Evolutionary conservation across 1,140 invertebrate genomes (phyloP).

Genomic region (Gyrodactylus bullatarudis): DNA sequence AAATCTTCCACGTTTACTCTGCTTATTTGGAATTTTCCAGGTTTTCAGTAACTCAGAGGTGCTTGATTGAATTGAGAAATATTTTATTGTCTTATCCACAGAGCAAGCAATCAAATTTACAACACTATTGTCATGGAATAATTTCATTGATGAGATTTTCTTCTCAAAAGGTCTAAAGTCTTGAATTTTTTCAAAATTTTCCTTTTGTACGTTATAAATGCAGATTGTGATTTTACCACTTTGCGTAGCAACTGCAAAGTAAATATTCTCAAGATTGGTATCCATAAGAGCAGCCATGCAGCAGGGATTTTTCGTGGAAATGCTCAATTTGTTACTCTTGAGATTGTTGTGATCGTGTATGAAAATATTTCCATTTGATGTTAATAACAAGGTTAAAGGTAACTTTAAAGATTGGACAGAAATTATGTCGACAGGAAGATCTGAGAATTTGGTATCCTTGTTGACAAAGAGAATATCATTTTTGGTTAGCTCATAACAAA

Average conservation of each 20-base stretch:
- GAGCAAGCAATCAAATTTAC: not conserved
- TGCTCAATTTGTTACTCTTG: not conserved
- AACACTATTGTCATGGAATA: not conserved
- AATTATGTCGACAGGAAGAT: too few relatives aligned
- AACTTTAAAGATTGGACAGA: too few relatives aligned
- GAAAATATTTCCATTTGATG: not conserved
- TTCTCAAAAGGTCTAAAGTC: not conserved
- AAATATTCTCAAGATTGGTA: not conserved
- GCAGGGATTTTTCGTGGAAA: not conserved
- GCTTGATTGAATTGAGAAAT: not conserved
- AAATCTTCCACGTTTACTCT: not conserved
- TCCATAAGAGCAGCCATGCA: not conserved
- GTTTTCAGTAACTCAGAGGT: not conserved
- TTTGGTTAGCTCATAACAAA: not conserved
- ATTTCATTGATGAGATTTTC: not conserved
- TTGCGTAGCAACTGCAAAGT: not conserved
- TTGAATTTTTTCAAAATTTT: not conserved
- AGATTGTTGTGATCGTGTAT: not conserved
- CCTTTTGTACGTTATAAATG: not conserved
- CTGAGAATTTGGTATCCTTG: not conserved
- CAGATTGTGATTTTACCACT: not conserved
- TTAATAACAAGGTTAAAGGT: not conserved
- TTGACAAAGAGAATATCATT: not conserved
- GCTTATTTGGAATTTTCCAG: not conserved
- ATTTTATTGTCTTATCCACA: not conserved